Percentiles rank a stretch among this genome's conserved stretches.
phyloP scores from a whole-genome alignment of 2,888 invertebrate genomes.

The Tyria jacobaeae region DNA sequence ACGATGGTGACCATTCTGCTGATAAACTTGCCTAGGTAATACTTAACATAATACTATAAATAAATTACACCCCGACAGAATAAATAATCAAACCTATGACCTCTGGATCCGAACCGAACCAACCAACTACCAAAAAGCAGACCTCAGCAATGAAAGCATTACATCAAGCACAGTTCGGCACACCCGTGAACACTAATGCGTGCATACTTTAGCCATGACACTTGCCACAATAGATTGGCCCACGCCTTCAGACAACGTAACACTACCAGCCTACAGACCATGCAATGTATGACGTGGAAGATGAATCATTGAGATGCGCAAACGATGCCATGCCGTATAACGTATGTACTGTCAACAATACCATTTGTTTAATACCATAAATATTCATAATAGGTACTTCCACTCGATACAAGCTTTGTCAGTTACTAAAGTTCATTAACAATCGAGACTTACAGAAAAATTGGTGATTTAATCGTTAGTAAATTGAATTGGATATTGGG shows the following conservation, averaged over 20 bases:
- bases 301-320: conserved; percentile 15
- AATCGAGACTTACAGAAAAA: conserved; percentile 1
- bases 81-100: too few species aligned
- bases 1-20: too few species aligned
- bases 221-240: conserved; percentile 13
- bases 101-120: too few species aligned
- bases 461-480: conserved; percentile 35
- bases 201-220: conserved; percentile 18
- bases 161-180: background rate
- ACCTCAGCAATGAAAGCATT: background rate
- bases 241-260: conserved; percentile 19
- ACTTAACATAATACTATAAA: too few species aligned
- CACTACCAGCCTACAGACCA: conserved; percentile 11
- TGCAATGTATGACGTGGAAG: conserved; percentile 8
- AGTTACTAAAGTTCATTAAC: background rate
- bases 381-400: background rate
- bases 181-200: conserved; percentile 5
- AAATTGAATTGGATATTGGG: conserved; percentile 33
- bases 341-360: background rate
- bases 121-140: background rate
- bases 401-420: background rate
- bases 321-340: background rate
- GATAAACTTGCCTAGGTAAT: too few species aligned
- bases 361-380: background rate
- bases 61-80: too few species aligned